Percentiles rank a stretch among this genome's conserved stretches.
These are phyloP conservation scores for Sesamia nonagrioides DNA, from an alignment of 1,140 invertebrate species.

Conservation along the genomic window DNA sequence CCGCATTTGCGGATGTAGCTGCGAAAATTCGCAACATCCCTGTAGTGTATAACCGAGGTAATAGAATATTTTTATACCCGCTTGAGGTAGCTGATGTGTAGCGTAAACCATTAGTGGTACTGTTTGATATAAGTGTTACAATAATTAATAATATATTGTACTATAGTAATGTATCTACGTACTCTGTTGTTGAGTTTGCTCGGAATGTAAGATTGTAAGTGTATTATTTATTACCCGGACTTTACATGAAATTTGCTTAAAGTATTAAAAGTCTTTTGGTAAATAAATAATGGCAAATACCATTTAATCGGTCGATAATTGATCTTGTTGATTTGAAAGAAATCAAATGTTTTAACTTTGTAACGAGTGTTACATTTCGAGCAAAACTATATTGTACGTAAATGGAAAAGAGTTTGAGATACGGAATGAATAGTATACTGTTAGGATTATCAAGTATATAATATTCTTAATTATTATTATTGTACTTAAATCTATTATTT, in stretches of 20 bases:
- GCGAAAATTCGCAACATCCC: no score
- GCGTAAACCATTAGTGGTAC: constrained; percentile 54
- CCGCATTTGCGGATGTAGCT: no score
- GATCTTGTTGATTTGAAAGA: no score
- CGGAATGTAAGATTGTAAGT: not conserved
- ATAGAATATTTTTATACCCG: constrained; percentile 76
- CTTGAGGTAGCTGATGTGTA: constrained; percentile 57
- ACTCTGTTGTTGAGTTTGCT: not conserved
- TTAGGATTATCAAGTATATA: constrained; percentile 29
- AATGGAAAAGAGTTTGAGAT: not conserved
- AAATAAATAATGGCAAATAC: no score
- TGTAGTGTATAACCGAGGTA: constrained; percentile 19
- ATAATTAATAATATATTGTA: constrained; percentile 48
- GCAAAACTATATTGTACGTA: constrained; percentile 14
- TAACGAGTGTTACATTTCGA: not conserved
- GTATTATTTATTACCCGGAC: not conserved
- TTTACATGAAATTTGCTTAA: no score
- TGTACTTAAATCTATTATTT: constrained; percentile 32
- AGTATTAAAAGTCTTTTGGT: no score
- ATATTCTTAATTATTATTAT: not conserved
- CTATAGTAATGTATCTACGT: constrained; percentile 34
- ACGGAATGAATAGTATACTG: constrained; percentile 29
- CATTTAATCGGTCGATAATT: no score
- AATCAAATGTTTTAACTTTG: no score
- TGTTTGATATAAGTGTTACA: constrained; percentile 56